A percentile compares a stretch with the other conserved stretches of the same genome.
Conservation (phyloP, 92 coral and sea anemone genomes). For the Blastomussa wellsi region DNA sequence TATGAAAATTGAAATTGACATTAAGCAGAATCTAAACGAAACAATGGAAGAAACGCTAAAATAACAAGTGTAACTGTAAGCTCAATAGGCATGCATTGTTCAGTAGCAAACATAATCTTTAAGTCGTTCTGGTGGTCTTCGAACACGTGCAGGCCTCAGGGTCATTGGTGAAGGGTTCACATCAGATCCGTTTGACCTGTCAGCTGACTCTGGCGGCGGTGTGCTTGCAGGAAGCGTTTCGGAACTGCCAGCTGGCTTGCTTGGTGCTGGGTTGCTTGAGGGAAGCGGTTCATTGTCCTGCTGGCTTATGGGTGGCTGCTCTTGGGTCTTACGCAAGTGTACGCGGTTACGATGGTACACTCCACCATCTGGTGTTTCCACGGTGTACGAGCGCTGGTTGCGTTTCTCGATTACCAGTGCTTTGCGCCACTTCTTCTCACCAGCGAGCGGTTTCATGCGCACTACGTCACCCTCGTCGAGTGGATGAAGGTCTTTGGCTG, state of each 20-base stretch:
- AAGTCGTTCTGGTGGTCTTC: conserved; percentile 25
- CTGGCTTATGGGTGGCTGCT: conserved; percentile 9
- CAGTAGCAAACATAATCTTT: conserved; percentile 18
- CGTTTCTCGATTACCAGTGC: background rate
- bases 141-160: conserved; percentile 17
- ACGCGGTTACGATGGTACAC: conserved; percentile 21
- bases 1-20: too few species aligned
- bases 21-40: too few species aligned
- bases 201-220: background rate
- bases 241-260: background rate
- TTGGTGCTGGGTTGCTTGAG: background rate
- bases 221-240: background rate
- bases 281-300: conserved; percentile 12
- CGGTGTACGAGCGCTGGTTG: background rate
- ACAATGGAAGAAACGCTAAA: too few species aligned
- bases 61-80: too few species aligned
- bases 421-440: conserved; percentile 12
- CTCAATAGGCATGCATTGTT: background rate
- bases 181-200: background rate
- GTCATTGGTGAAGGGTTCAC: background rate
- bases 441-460: conserved; percentile 6
- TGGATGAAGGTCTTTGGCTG: conserved; percentile 23
- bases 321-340: conserved; percentile 30
- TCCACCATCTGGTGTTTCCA: conserved; percentile 10
- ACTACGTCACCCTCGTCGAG: background rate